Base-by-base conservation (phyloP, 2,113 vertebrate species). In the Erpornis zantholeuca region DNA sequence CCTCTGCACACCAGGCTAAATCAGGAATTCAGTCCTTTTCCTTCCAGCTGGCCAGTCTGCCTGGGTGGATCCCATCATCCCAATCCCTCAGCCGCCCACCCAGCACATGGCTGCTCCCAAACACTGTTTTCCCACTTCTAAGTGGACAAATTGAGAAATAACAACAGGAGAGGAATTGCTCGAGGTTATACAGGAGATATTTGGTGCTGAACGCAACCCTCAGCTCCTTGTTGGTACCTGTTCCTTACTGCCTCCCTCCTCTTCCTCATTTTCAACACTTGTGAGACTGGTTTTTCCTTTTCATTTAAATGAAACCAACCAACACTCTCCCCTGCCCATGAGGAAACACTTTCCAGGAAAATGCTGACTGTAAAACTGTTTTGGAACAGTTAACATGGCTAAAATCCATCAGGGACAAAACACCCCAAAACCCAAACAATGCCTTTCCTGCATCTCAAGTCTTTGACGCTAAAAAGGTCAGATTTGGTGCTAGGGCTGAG, bases 161-260 rank as follows among this genome's bases (percentile, higher is more conserved):
- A 59, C 59, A 24, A 29, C 9, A 36, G 64, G 13, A 19, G 31
- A 12, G 59, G 24, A 71, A 36, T 0, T 47, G 52, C 49, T 59
- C 0, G 1, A 35, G 18, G 60, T 35, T n/a, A 22, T 3, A 10
- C 0, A 0, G 57, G 53, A 73, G 65, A 19, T 9, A 28, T 0
- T 15, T 7, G 1, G 45, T 2, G 4, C 71, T 36, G 44, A 85
- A 76, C 4, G 4, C 17, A 79, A 15, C 28, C 11, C 65, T 3
- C 2, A 4, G 49, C 7, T 66, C 57, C 44, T 23, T 15, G 0
- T 4, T 27, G 5, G 31, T 7, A 42, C 44, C 57, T 33, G 21
- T 4, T 53, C 59, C 66, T 68, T 52, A 18, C 38, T 18, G 14
- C 9, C 29, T 47, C 56, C n/a, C 31, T 71, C 36, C 53, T 72